Conservation (phyloP, 2,797 vertebrate species). For the Parambassis ranga region DNA sequence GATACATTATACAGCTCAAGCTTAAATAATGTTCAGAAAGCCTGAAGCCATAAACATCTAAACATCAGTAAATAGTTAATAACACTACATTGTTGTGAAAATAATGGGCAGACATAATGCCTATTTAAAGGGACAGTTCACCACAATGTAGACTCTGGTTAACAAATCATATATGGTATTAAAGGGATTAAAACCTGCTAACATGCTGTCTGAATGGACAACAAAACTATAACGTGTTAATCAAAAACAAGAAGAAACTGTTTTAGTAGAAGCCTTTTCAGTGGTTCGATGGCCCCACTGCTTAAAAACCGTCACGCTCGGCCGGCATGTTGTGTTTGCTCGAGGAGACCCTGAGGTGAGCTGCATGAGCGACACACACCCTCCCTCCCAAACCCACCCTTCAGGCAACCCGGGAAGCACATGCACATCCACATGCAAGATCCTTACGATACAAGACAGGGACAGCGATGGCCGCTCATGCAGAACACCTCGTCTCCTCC, state of each 20-base stretch:
- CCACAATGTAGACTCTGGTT: too few relatives aligned
- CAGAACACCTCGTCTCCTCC: conserved; percentile 45
- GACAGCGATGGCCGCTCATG: conserved; percentile 52
- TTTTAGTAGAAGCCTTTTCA: not conserved
- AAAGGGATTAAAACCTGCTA: not conserved
- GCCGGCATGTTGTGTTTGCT: conserved; percentile 10
- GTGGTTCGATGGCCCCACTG: not conserved
- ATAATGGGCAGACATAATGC: too few relatives aligned
- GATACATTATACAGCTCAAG: too few relatives aligned
- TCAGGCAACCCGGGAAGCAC: conserved; percentile 56
- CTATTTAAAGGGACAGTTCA: too few relatives aligned
- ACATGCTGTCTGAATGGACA: not conserved
- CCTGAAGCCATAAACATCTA: too few relatives aligned
- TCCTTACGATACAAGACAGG: conserved; percentile 7
- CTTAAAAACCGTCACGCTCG: conserved; percentile 28
- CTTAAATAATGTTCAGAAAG: too few relatives aligned
- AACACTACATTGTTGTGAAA: too few relatives aligned
- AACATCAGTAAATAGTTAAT: too few relatives aligned
- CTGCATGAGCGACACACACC: conserved; percentile 64
- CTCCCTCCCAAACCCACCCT: not conserved
- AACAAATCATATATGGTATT: too few relatives aligned
- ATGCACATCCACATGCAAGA: conserved; percentile 76
- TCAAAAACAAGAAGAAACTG: not conserved
- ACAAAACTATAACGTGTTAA: not conserved
- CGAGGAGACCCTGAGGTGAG: conserved; percentile 40